Conservation (phyloP, 2,888 invertebrate species). For the Macrosoma leucophasiata region DNA sequence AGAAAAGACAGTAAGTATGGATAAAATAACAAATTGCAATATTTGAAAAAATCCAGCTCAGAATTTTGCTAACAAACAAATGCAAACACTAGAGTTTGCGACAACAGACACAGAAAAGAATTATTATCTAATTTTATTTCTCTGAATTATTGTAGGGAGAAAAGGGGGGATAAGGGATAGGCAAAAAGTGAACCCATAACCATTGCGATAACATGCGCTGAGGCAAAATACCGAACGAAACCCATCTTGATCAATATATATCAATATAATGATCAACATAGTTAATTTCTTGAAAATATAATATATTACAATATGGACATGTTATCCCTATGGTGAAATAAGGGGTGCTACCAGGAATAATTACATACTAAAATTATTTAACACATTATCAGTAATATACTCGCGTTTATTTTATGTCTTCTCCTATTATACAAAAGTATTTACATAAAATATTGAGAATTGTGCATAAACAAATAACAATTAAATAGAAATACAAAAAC, state of each 20-base stretch:
- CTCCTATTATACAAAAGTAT: conserved; percentile 76
- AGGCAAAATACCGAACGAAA: conserved; percentile 18
- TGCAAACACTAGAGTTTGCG: too few species aligned
- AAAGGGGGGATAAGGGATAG: conserved; percentile 50
- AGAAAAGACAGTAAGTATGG: too few species aligned
- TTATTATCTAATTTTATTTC: conserved; percentile 12
- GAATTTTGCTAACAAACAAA: too few species aligned
- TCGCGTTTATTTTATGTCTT: conserved; percentile 76
- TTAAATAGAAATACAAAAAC: conserved; percentile 75
- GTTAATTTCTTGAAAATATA: too few species aligned
- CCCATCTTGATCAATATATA: too few species aligned
- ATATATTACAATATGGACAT: conserved; percentile 48
- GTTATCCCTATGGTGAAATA: conserved; percentile 74
- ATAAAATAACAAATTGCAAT: too few species aligned
- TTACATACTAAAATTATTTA: conserved; percentile 74
- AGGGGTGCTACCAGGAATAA: conserved; percentile 78
- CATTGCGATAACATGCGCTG: conserved; percentile 67
- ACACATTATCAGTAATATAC: conserved; percentile 75
- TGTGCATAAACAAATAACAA: conserved; percentile 78
- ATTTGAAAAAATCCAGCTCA: too few species aligned
- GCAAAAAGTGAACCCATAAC: conserved; percentile 52
- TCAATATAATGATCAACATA: too few species aligned
- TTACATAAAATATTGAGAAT: conserved; percentile 77
- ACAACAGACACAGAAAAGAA: conserved; percentile 4
- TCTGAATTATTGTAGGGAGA: conserved; percentile 29